Evolutionary conservation across 1,140 invertebrate species (phyloP).

Genomic region (Aethina tumida): DNA sequence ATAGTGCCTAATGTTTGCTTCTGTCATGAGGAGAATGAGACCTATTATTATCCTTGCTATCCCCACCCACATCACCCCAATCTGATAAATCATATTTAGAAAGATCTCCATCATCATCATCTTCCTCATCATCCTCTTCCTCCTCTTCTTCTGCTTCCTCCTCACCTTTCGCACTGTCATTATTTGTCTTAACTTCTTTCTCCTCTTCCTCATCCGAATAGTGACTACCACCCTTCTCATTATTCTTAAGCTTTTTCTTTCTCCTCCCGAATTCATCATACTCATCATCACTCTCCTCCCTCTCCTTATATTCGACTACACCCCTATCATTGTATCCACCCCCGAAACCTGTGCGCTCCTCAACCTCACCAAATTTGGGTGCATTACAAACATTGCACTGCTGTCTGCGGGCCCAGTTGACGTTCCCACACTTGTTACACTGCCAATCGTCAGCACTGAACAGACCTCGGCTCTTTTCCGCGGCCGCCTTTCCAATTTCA

Average conservation of each 20-base stretch:
- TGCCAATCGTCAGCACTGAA: conserved; percentile 99
- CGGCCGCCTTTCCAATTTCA: conserved; percentile 95
- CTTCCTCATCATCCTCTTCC: conserved; percentile 47
- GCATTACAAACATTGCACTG: conserved; percentile 99
- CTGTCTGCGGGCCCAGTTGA: conserved; percentile 95
- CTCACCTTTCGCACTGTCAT: conserved; percentile 34
- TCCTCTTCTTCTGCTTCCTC: conserved; percentile 35
- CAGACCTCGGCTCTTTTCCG: conserved; percentile 96
- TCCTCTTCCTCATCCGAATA: conserved; percentile 33
- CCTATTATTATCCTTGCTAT: conserved; percentile 28
- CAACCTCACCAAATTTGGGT: conserved; percentile 88
- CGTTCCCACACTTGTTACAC: conserved; percentile 98
- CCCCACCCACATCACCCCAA: conserved; percentile 44
- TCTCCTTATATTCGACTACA: conserved; percentile 84
- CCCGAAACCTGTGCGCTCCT: conserved; percentile 69
- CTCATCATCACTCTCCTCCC: conserved; percentile 76
- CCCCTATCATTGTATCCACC: conserved; percentile 91
- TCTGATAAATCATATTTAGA: conserved; percentile 75
- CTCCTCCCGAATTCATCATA: conserved; percentile 96
- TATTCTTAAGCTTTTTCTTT: conserved; percentile 61
- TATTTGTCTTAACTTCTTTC: conserved; percentile 32
- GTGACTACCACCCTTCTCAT: conserved; percentile 28
- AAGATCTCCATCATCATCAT: conserved; percentile 63
- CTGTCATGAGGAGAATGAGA: conserved; percentile 17
- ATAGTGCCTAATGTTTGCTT: conserved; percentile 12